These are phyloP conservation scores for Tupaia chinensis DNA, from an alignment of 2,113 vertebrate genomes.

Conservation along the genomic window DNA sequence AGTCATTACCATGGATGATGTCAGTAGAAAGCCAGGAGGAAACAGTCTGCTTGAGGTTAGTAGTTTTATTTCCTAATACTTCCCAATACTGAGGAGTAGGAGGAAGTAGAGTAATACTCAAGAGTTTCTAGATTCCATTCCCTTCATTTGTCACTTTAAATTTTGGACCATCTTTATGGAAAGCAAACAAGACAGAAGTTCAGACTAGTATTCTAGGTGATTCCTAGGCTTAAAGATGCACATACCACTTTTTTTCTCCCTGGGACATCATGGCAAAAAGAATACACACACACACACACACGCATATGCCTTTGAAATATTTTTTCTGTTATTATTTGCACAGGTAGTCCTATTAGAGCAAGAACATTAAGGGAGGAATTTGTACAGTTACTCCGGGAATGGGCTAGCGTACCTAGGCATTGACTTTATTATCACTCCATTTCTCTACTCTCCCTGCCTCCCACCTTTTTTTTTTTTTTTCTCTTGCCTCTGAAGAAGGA, in stretches of 20 bases:
- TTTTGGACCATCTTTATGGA: neutral
- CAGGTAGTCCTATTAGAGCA: neutral
- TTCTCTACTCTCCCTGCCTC: neutral
- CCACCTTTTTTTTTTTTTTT: neutral
- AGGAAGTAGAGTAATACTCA: neutral
- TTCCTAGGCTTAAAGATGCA: neutral
- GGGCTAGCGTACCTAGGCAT: neutral
- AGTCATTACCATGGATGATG: neutral
- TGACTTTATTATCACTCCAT: constrained; percentile 9
- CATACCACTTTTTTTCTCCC: neutral
- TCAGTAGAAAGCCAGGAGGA: constrained; percentile 43
- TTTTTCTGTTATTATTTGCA: neutral
- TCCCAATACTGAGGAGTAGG: neutral
- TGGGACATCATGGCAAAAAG: neutral
- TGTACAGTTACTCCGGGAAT: neutral
- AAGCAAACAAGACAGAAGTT: neutral
- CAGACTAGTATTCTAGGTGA: neutral
- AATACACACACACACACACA: too few relatives aligned
- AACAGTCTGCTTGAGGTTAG: constrained; percentile 3
- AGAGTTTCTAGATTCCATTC: neutral
- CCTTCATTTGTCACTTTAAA: neutral
- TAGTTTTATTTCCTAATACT: neutral
- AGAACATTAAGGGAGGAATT: neutral
- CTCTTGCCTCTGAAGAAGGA: neutral
- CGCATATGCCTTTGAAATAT: neutral